A percentile compares a stretch with the other conserved stretches of the same genome.
Evolutionary conservation across 2,888 invertebrate genomes (phyloP).

Genomic region (Cephalotes varians): DNA sequence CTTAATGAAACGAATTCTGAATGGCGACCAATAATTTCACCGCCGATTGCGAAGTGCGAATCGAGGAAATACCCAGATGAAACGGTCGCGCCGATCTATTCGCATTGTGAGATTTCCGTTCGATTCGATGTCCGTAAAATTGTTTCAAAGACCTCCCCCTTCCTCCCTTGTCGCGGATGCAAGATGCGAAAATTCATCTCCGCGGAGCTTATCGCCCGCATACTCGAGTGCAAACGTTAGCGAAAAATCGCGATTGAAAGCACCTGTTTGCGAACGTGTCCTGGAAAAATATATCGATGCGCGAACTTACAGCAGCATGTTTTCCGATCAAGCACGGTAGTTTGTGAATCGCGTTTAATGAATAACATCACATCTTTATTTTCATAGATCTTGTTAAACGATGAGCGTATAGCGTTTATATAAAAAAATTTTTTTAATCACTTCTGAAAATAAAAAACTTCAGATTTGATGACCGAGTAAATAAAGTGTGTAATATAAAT

Average conservation of each 20-base stretch:
- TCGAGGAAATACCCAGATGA: not conserved
- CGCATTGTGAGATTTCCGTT: not conserved
- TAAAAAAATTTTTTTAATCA: not conserved
- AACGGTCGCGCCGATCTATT: not conserved
- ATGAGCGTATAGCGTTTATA: not conserved
- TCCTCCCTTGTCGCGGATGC: not conserved
- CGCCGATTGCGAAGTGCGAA: not conserved
- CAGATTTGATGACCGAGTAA: not conserved
- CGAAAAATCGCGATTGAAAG: constrained; percentile 14
- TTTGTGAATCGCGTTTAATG: not conserved
- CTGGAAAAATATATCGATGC: not conserved
- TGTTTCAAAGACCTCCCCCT: not conserved
- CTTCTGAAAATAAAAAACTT: not conserved
- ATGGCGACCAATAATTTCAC: constrained; percentile 22
- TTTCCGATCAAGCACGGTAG: not conserved
- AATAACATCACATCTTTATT: not conserved
- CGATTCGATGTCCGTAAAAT: constrained; percentile 21
- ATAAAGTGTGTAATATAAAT: not conserved
- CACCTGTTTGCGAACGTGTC: constrained; percentile 11
- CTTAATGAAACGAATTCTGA: constrained; percentile 36
- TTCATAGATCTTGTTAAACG: not conserved
- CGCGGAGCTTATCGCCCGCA: not conserved
- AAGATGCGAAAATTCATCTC: constrained; percentile 17
- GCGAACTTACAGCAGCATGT: not conserved
- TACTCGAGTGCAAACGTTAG: not conserved